Percentiles rank a stretch among this genome's conserved stretches.
These are phyloP conservation scores for Acanthurus leucopareius DNA, from an alignment of 2,797 vertebrate species.

Conservation along the genomic window DNA sequence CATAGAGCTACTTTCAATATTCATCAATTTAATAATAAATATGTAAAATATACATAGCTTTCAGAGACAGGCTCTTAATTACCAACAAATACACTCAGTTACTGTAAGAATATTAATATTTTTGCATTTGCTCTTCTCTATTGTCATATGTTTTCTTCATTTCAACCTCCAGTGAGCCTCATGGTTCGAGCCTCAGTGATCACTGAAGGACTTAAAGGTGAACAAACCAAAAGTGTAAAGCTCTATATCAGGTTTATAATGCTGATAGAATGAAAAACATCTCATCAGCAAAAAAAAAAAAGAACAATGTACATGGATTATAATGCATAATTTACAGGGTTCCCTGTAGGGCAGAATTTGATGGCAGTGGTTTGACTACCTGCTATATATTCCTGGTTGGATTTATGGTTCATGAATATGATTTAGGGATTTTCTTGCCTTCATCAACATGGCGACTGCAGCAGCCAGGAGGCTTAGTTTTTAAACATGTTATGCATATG, in stretches of 20 bases:
- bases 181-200: constrained; percentile 2
- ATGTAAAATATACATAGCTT: neutral
- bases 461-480: neutral
- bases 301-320: constrained; percentile 54
- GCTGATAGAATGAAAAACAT: constrained; percentile 70
- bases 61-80: neutral
- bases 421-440: constrained; percentile 47
- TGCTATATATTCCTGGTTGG: constrained; percentile 47
- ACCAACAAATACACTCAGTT: neutral
- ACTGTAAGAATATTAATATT: neutral
- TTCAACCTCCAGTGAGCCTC: neutral
- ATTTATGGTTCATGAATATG: constrained; percentile 67
- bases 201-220: neutral
- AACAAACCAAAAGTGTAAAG: constrained; percentile 4
- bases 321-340: constrained; percentile 73
- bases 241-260: constrained; percentile 32
- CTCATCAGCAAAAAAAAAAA: constrained; percentile 20
- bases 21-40: neutral
- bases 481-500: neutral
- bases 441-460: constrained; percentile 11
- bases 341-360: constrained; percentile 39
- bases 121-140: neutral
- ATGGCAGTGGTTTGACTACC: constrained; percentile 33
- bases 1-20: neutral
- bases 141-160: neutral